Base-by-base conservation (phyloP, 2,113 vertebrate species). In the Chloropsis cyanopogon region DNA sequence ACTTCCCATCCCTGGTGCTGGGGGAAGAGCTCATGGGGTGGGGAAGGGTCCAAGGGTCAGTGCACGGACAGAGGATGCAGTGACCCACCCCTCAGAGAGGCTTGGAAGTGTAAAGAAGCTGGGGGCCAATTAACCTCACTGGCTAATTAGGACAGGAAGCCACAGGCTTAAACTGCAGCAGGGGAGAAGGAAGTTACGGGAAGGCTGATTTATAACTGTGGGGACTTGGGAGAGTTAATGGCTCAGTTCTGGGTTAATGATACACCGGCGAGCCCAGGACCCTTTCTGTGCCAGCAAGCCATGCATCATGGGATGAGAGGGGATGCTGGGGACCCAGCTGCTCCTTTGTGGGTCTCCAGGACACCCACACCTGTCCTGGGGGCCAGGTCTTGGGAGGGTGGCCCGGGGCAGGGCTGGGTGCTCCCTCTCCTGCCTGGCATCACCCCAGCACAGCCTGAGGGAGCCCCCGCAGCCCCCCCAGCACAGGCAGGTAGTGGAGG, bases 101-200 rank as follows among this genome's bases (percentile, higher is more conserved):
- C 71, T 54, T 57, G 47, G 60, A 94, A 52, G 77, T 77, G 82
- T 78, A 83, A 80, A 93, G 87, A 90, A 49, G 72, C 77, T 66
- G 77, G 88, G 31, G 92, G 71, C 84, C 89, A 86, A 81, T 92
- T 95, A 92, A 93, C 92, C 84, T 95, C 61, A 39, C 71, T 46
- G 76, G 91, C 88, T 95, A 97, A 93, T 86, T 95, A 94, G 95
- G 85, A 92, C 95, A 95, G 91, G 95, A 95, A 95, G 86, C 91
- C 94, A 86, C 78, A 44, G 72, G 64, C 82, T 96, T 90, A 53
- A 91, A 84, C 31, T 66, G 84, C 82, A 90, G 89, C 88, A 69
- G 75, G 88, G 88, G 83, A 96, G 76, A 91, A 86, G 86, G 80
- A 96, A 95, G 95, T 96, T 94, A 88, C 0, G 6, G 73, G 69